phyloP scores from a whole-genome alignment of 1,140 invertebrate species.

The Galleria mellonella region DNA sequence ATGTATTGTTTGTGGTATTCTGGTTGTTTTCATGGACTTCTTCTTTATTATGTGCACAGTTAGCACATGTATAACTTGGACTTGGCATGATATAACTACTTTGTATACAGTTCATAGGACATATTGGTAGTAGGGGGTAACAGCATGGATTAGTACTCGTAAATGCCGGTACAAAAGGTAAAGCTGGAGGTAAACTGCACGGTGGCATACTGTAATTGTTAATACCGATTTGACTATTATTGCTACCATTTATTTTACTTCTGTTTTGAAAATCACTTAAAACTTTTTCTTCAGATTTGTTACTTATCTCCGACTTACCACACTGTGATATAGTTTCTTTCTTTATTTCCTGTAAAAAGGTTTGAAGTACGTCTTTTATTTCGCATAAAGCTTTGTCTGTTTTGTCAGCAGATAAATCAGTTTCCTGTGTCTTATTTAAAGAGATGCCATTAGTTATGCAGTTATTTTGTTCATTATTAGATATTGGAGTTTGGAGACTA shows the following conservation, averaged over 20 bases:
- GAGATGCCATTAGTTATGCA: slow-evolving; percentile 18
- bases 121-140: slow-evolving; percentile 50
- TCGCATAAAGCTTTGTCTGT: slow-evolving; percentile 52
- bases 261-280: slow-evolving; percentile 10
- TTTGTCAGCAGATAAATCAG: slow-evolving; percentile 31
- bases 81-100: slow-evolving; percentile 38
- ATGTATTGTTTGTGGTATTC: background rate
- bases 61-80: slow-evolving; percentile 39
- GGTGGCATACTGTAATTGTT: slow-evolving; percentile 25
- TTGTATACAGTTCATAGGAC: slow-evolving; percentile 48
- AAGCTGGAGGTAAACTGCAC: slow-evolving; percentile 15
- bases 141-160: slow-evolving; percentile 50
- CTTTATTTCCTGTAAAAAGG: slow-evolving; percentile 55
- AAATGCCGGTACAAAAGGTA: slow-evolving; percentile 27
- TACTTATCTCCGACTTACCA: slow-evolving; percentile 26
- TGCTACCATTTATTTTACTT: slow-evolving; percentile 18
- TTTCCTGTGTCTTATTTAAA: slow-evolving; percentile 38
- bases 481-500: slow-evolving; percentile 18
- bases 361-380: slow-evolving; percentile 61
- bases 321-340: slow-evolving; percentile 37
- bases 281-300: slow-evolving; percentile 13
- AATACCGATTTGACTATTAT: slow-evolving; percentile 21
- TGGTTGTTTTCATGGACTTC: slow-evolving; percentile 1
- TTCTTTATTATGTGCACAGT: slow-evolving; percentile 34
- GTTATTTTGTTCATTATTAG: slow-evolving; percentile 18